Evolutionary conservation across 2,113 vertebrate species (phyloP).

Genomic region (Glaucomys volans): DNA sequence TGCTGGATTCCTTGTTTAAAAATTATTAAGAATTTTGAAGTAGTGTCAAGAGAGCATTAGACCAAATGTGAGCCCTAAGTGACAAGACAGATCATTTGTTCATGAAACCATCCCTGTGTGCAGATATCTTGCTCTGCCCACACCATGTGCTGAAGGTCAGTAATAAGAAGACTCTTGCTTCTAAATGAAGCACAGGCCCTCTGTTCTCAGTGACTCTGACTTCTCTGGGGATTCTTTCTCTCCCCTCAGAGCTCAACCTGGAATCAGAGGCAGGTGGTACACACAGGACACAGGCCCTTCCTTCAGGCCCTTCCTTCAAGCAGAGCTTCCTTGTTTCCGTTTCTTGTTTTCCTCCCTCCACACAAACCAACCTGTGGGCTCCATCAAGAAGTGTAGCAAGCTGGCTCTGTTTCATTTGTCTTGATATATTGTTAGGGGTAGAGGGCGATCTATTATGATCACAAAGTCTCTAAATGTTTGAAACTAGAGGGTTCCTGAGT

Average conservation of each 20-base stretch:
- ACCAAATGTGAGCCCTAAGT: not conserved
- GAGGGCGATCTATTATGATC: not conserved
- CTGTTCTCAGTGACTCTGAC: not conserved
- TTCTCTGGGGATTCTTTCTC: not conserved
- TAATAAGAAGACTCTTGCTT: not conserved
- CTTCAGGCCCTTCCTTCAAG: not conserved
- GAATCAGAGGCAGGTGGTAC: not conserved
- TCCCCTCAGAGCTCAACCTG: not conserved
- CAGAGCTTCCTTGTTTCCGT: not conserved
- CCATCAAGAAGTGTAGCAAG: not conserved
- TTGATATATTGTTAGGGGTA: not conserved
- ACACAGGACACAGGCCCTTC: not conserved
- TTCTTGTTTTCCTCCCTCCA: not conserved
- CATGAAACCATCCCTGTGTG: not conserved
- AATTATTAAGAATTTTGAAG: slow-evolving; percentile 3
- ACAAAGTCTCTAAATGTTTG: not conserved
- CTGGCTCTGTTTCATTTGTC: not conserved
- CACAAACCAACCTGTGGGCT: not conserved
- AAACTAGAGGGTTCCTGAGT: not conserved
- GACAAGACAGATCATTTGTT: not conserved
- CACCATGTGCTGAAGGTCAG: not conserved
- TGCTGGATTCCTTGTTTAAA: not conserved
- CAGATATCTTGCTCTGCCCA: not conserved
- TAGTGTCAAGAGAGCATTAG: not conserved
- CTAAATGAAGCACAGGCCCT: not conserved